Conservation (phyloP, 2,113 vertebrate species). For the Arothron firmamentum region DNA sequence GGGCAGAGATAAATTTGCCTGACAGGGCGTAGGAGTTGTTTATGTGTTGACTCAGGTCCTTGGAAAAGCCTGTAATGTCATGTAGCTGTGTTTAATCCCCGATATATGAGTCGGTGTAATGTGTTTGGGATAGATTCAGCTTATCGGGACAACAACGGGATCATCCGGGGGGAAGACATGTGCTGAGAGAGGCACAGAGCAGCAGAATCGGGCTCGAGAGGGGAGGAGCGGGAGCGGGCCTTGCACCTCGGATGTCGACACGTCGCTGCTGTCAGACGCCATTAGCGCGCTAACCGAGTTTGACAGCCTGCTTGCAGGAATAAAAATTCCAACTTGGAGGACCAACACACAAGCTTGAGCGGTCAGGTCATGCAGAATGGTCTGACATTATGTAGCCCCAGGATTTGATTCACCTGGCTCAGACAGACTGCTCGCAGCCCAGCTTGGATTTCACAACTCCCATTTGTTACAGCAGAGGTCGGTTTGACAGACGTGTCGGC, state of each 20-base stretch:
- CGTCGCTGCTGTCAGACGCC: conserved; percentile 32
- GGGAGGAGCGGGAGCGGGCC: conserved; percentile 35
- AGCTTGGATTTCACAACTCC: conserved; percentile 37
- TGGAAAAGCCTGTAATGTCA: conserved; percentile 66
- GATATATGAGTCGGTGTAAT: conserved; percentile 47
- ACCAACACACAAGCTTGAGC: conserved; percentile 8
- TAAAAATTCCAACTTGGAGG: conserved; percentile 13
- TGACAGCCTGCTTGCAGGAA: conserved; percentile 27
- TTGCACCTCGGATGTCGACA: conserved; percentile 35
- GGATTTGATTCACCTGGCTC: conserved; percentile 23
- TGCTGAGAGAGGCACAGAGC: conserved; percentile 21
- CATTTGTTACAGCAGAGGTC: conserved; percentile 19
- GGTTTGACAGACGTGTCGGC: conserved; percentile 7
- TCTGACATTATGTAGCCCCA: conserved; percentile 14
- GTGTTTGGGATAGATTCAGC: conserved; percentile 50
- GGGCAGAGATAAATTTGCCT: conserved; percentile 71
- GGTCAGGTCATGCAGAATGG: conserved; percentile 11
- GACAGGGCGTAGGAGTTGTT: conserved; percentile 64
- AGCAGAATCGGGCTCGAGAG: neutral
- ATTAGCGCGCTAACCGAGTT: conserved; percentile 1
- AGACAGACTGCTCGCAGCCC: conserved; percentile 29
- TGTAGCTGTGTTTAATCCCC: conserved; percentile 59
- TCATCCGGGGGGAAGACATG: conserved; percentile 18
- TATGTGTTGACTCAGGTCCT: conserved; percentile 62
- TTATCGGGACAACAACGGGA: conserved; percentile 35